Conservation (phyloP, 1,140 invertebrate genomes). For the Heliconius hermathena region DNA sequence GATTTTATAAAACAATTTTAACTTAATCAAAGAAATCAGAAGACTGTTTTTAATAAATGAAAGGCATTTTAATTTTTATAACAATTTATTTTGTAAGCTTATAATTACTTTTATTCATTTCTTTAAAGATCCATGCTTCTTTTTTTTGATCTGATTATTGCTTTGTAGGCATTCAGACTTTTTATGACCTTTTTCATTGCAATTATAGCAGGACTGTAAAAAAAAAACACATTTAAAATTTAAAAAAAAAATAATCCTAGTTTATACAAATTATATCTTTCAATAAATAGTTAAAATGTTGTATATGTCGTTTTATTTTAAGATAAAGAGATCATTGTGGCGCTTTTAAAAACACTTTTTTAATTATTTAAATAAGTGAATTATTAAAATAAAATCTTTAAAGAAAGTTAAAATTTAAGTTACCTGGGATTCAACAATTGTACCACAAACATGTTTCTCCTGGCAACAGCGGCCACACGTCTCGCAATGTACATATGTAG, state of each 20-base stretch:
- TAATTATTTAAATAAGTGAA: too few relatives aligned
- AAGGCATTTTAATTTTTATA: slow-evolving; percentile 15
- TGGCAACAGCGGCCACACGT: slow-evolving; percentile 86
- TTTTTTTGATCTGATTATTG: slow-evolving; percentile 44
- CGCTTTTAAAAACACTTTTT: too few relatives aligned
- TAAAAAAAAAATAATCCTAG: background rate
- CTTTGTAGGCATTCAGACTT: slow-evolving; percentile 63
- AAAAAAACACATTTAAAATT: slow-evolving; percentile 20
- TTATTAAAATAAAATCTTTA: background rate
- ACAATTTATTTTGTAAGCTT: slow-evolving; percentile 24
- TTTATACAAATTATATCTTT: slow-evolving; percentile 3
- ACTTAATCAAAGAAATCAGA: slow-evolving; percentile 25
- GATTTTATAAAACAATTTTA: slow-evolving; percentile 16
- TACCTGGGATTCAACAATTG: slow-evolving; percentile 75
- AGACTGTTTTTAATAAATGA: slow-evolving; percentile 18
- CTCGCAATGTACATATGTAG: slow-evolving; percentile 90
- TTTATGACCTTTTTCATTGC: slow-evolving; percentile 74
- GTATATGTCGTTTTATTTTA: background rate
- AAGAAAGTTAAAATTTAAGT: background rate
- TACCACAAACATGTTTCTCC: slow-evolving; percentile 83
- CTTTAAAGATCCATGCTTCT: slow-evolving; percentile 49
- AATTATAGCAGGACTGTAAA: slow-evolving; percentile 77
- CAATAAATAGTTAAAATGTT: slow-evolving; percentile 16
- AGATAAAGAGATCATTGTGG: background rate
- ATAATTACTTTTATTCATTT: slow-evolving; percentile 20